These are phyloP conservation scores for Phyllotreta cruciferae DNA, from an alignment of 2,888 invertebrate genomes.

Conservation along the genomic window DNA sequence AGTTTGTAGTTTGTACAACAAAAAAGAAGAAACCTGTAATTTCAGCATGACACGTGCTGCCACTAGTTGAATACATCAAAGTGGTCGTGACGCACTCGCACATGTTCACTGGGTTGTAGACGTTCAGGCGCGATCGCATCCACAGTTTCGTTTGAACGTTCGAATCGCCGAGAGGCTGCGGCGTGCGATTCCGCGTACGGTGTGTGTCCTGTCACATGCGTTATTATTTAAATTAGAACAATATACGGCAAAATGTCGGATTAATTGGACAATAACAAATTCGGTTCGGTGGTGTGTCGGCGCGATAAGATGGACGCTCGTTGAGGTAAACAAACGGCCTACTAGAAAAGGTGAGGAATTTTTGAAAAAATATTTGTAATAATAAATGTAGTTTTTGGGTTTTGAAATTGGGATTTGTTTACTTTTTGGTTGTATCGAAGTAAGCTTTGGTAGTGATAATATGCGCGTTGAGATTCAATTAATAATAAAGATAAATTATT, in stretches of 20 bases:
- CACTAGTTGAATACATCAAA: conserved; percentile 27
- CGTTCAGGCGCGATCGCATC: conserved; percentile 37
- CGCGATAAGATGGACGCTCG: too few species aligned
- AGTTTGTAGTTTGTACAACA: too few species aligned
- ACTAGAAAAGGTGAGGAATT: conserved; percentile 16
- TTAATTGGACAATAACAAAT: conserved; percentile 35
- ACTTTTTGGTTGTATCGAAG: too few species aligned
- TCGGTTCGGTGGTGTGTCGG: not conserved
- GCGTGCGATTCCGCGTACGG: conserved; percentile 18
- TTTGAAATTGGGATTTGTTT: too few species aligned
- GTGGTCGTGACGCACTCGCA: conserved; percentile 42
- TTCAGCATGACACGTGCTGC: conserved; percentile 24
- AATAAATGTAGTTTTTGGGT: too few species aligned
- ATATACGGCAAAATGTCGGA: conserved; percentile 37
- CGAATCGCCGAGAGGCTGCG: conserved; percentile 34
- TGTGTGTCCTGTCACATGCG: conserved; percentile 42
- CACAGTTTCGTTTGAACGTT: conserved; percentile 43
- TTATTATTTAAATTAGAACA: conserved; percentile 44
- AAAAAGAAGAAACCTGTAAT: not conserved
- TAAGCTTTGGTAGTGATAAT: too few species aligned
- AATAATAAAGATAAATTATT: conserved; percentile 30
- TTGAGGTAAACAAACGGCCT: too few species aligned
- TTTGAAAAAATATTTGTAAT: too few species aligned
- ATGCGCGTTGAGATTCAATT: conserved; percentile 6
- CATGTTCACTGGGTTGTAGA: conserved; percentile 44